Percentiles rank a stretch among this genome's conserved stretches.
Conservation (phyloP, 64 coral and sea anemone genomes). For the Actinia equina region DNA sequence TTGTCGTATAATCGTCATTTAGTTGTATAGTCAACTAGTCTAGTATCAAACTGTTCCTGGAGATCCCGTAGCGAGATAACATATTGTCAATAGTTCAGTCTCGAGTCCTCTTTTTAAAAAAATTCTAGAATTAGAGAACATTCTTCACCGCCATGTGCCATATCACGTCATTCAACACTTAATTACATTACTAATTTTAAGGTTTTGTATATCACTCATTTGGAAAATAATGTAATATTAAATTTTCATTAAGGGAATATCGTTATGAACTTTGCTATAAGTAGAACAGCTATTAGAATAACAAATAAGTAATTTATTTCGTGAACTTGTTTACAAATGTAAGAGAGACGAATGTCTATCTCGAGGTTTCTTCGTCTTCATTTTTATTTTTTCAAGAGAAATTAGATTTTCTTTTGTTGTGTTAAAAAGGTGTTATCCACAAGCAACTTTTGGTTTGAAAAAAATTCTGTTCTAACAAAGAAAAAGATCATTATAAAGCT, state of each 20-base stretch:
- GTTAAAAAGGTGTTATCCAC: background rate
- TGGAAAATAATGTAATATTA: background rate
- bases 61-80: background rate
- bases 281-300: background rate
- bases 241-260: background rate
- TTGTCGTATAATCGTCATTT: background rate
- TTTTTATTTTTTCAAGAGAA: background rate
- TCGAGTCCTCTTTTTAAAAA: background rate
- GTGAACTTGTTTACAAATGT: background rate
- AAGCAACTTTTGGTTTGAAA: background rate
- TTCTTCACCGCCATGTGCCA: background rate
- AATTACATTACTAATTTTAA: background rate
- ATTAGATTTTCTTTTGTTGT: background rate
- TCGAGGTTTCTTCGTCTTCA: background rate
- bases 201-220: background rate
- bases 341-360: background rate
- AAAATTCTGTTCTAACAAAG: background rate
- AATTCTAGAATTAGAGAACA: background rate
- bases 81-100: too few relatives aligned
- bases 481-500: background rate
- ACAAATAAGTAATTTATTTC: background rate
- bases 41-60: constrained; percentile 2
- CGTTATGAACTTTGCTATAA: background rate
- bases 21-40: background rate
- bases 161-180: background rate